Evolutionary conservation across 2,797 vertebrate species (phyloP), one percentile per base, ranked within the genome.

Genomic region (Vultur gryphus): DNA sequence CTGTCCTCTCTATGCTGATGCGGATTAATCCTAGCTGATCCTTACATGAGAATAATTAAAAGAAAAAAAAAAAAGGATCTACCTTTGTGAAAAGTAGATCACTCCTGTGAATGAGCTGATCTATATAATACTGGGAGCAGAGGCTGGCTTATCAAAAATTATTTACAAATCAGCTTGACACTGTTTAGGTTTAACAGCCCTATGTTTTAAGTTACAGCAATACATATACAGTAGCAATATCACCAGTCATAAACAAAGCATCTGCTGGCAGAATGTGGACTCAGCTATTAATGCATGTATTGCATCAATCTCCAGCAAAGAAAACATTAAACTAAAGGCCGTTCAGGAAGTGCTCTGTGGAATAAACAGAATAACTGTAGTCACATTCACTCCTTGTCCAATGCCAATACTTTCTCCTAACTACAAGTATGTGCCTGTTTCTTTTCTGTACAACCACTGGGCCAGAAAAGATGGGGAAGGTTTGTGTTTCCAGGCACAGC

Each of bases 181-280:
- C 23, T 57, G 37, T 73, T 97, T 71, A 67, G 57, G 67, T 29
- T 92, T 87, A 70, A 80, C 69, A 95, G 41, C 21, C 62, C 54
- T 37, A 29, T 73, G 59, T 87, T 87, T 97, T 88, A 95, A 93
- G 52, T 69, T 81, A 75, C n/a, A 82, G 84, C 55, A 89, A 41
- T 18, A 70, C 12, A 29, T 64, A 64, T 16, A 90, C 7, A 86
- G 41, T 26, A 95, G n/a, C 61, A 93, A 10, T 14, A 59, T 29
- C 37, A 91, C 49, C 33, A 39, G 29, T 70, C n/a, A 44, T 23
- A 87, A 58, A 83, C 51, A 90, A 72, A 75, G 48, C 43, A 75
- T 26, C 84, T 90, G 23, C 72, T 86, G 86, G 71, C 16, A 81
- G 70, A 90, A 87, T 2, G 7, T 19, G 84, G 52, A 57, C 44